Percentiles rank a stretch among this genome's conserved stretches.
phyloP scores from a whole-genome alignment of 2,888 invertebrate genomes.

The Lomographa bimaculata region DNA sequence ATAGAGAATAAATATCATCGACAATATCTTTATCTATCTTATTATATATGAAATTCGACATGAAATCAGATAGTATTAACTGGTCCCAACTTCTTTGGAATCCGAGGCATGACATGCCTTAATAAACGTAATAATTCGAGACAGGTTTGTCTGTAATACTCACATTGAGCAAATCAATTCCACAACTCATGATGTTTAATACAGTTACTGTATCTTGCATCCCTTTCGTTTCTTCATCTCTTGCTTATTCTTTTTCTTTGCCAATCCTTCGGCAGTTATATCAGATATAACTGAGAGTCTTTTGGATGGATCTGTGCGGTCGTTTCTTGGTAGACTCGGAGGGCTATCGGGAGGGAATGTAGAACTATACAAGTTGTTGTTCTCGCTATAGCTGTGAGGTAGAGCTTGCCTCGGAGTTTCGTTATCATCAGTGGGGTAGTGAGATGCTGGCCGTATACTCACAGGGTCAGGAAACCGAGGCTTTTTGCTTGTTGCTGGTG shows the following conservation, averaged over 20 bases:
- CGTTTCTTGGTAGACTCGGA: constrained; percentile 41
- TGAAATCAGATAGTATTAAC: constrained; percentile 18
- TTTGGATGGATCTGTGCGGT: constrained; percentile 57
- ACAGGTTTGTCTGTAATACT: constrained; percentile 20
- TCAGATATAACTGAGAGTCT: constrained; percentile 75
- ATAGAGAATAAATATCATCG: constrained; percentile 12
- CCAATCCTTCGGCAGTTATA: constrained; percentile 71
- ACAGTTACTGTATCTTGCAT: constrained; percentile 72
- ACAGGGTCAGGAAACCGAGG: constrained; percentile 78
- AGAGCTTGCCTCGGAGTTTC: constrained; percentile 45
- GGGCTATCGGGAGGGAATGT: constrained; percentile 62
- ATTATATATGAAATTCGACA: constrained; percentile 16
- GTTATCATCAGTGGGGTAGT: constrained; percentile 62
- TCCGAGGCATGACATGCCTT: constrained; percentile 19
- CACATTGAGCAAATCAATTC: constrained; percentile 15
- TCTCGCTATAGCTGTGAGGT: constrained; percentile 73
- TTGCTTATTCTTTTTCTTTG: constrained; percentile 72
- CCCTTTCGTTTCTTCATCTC: constrained; percentile 72
- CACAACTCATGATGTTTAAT: background rate
- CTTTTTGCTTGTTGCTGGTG: constrained; percentile 65
- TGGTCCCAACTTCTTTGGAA: constrained; percentile 33
- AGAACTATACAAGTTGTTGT: constrained; percentile 69
- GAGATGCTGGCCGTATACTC: constrained; percentile 74
- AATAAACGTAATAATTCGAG: constrained; percentile 17
- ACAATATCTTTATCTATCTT: constrained; percentile 2